Evolutionary conservation across 2,888 invertebrate species (phyloP).

Genomic region (Chesias legatella): DNA sequence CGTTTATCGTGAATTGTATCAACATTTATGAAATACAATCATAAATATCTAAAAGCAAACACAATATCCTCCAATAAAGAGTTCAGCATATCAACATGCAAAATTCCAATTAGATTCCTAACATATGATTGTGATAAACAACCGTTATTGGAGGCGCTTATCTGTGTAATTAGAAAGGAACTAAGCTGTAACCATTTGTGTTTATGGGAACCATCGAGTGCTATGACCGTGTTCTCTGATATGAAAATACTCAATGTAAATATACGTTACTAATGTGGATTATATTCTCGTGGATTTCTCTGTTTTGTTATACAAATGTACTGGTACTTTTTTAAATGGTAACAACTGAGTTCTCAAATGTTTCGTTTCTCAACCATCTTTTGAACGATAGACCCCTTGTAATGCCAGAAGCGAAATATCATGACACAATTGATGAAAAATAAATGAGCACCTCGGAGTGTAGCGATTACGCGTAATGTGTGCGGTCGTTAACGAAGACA

Average conservation of each 20-base stretch:
- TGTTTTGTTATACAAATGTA: too few species aligned
- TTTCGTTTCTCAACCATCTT: too few species aligned
- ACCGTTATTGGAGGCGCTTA: slow-evolving; percentile 76
- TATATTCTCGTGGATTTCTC: slow-evolving; percentile 11
- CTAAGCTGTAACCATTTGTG: slow-evolving; percentile 76
- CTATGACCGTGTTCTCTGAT: slow-evolving; percentile 48
- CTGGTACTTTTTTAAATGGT: too few species aligned
- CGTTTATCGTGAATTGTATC: slow-evolving; percentile 53
- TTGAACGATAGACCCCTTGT: too few species aligned
- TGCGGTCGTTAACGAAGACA: slow-evolving; percentile 60
- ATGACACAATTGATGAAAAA: slow-evolving; percentile 46
- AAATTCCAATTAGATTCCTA: slow-evolving; percentile 79
- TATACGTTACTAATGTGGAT: slow-evolving; percentile 25
- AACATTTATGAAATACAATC: slow-evolving; percentile 66
- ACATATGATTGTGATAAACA: slow-evolving; percentile 77
- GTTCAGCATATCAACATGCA: slow-evolving; percentile 76
- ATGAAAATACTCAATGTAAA: slow-evolving; percentile 42
- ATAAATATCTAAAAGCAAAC: slow-evolving; percentile 75
- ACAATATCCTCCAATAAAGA: slow-evolving; percentile 77
- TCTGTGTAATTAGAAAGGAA: slow-evolving; percentile 78
- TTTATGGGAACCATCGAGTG: slow-evolving; percentile 72
- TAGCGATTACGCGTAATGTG: slow-evolving; percentile 57
- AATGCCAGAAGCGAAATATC: slow-evolving; percentile 29
- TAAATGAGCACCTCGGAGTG: slow-evolving; percentile 51
- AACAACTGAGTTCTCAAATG: too few species aligned